A percentile compares a stretch with the other conserved stretches of the same genome.
Conservation (phyloP, 2,888 invertebrate genomes). For the Xestobium rufovillosum region DNA sequence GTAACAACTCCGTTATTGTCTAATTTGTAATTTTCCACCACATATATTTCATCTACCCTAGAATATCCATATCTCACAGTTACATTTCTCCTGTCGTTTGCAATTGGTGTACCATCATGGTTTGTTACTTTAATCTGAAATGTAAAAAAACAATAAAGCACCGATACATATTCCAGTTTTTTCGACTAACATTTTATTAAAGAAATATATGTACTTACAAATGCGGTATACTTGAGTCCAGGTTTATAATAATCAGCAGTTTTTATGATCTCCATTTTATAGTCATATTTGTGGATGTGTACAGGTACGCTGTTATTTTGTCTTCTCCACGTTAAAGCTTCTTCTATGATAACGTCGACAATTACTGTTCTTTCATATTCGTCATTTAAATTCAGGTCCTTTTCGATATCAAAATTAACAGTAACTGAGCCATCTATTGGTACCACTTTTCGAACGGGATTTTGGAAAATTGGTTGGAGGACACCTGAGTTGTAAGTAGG, state of each 20-base stretch:
- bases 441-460: constrained; percentile 63
- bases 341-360: constrained; percentile 84
- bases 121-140: constrained; percentile 58
- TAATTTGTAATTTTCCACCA: constrained; percentile 47
- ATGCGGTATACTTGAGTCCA: constrained; percentile 73
- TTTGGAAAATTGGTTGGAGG: constrained; percentile 69
- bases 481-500: constrained; percentile 74
- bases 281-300: constrained; percentile 68
- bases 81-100: constrained; percentile 51
- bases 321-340: constrained; percentile 75
- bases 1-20: constrained; percentile 58
- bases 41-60: constrained; percentile 49
- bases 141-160: constrained; percentile 11
- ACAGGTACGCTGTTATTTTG: constrained; percentile 71
- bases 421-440: constrained; percentile 55
- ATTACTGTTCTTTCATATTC: constrained; percentile 75
- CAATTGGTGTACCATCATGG: constrained; percentile 62
- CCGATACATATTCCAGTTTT: no score
- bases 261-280: constrained; percentile 68
- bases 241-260: constrained; percentile 86
- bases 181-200: no score
- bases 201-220: constrained; percentile 56
- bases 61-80: constrained; percentile 55
- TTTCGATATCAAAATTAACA: constrained; percentile 69
- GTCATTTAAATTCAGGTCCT: constrained; percentile 68